Evolutionary conservation across 2,797 vertebrate species (phyloP), one percentile per base, ranked within the genome.

Genomic region (Sebastes cheni): DNA sequence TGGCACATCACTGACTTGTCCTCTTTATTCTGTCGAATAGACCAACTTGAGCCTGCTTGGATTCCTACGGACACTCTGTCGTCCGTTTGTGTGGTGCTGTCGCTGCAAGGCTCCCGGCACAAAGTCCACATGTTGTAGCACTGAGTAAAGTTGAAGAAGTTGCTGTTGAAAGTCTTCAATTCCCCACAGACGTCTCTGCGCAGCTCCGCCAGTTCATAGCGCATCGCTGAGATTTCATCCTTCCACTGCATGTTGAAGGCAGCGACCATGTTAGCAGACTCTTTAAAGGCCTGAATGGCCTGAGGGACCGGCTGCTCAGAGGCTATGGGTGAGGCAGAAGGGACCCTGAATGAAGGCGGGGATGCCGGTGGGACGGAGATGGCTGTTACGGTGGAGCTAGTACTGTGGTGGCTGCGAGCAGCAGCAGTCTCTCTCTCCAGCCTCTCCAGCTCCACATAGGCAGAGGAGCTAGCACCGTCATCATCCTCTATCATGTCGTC

Each of bases 81-180:
- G 2, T 94, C 91, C 10, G 95, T 95, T 87, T 95, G 95, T 1
- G 94, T 94, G 68, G 93, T 89, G 82, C 91, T 92, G 86, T 95
- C 94, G 11, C 87, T 95, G 90, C 92, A 94, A 5, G 92, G 93
- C 86, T 96, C 96, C 60, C 96, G 92, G 84, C 96, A 96, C 90
- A 96, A 93, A 58, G 95, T 95, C 96, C 96, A 96, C 94, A 96
- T 96, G 74, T 96, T 97, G 90, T 97, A 97, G 91, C 96, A 97
- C 94, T 96, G 96, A 71, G 96, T 97, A 81, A 97, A 97, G 92
- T 97, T 97, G 89, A 96, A 96, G 93, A 97, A 97, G 94, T 96
- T 96, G 89, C 95, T 97, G 94, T 97, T 97, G 86, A 97, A 97
- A 67, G 96, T 97, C 90, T 96, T 97, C 75, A 96, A 70, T 86